Evolutionary conservation across 35 echinoderm and acorn worm species (phyloP).

Genomic region (Diadema setosum): DNA sequence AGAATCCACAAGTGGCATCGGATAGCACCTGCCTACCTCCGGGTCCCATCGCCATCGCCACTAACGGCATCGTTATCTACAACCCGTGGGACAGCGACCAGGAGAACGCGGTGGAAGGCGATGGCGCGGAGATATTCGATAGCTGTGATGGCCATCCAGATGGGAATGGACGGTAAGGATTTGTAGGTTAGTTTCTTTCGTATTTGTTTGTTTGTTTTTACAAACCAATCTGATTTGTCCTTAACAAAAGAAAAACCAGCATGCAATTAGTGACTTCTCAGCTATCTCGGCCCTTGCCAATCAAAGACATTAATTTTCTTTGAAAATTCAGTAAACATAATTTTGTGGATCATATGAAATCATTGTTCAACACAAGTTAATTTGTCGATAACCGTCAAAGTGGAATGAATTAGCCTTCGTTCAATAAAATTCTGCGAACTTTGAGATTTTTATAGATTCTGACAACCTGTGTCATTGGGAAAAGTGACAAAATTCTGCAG

Average conservation of each 20-base stretch:
- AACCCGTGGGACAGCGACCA: slow-evolving; percentile 53
- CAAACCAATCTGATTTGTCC: neutral
- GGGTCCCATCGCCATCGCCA: slow-evolving; percentile 52
- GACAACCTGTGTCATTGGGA: too few species aligned
- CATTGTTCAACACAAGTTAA: too few species aligned
- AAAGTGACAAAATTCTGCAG: too few species aligned
- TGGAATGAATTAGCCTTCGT: too few species aligned
- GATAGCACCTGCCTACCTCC: slow-evolving; percentile 1
- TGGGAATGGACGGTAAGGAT: neutral
- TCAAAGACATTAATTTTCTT: neutral
- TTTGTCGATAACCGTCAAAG: too few species aligned
- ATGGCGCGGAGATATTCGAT: slow-evolving; percentile 58
- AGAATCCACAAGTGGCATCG: neutral
- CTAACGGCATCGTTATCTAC: slow-evolving; percentile 56
- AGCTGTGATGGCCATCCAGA: slow-evolving; percentile 75
- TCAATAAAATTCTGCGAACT: too few species aligned
- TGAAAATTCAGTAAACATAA: neutral
- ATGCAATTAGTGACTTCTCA: neutral
- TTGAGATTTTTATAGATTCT: too few species aligned
- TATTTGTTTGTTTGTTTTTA: neutral
- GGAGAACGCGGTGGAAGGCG: slow-evolving; percentile 59
- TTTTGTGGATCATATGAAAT: neutral
- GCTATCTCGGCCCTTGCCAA: neutral
- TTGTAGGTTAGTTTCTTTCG: neutral
- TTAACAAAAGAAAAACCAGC: neutral